These are phyloP conservation scores for Myanophis thanlyinensis DNA, from an alignment of 2,113 vertebrate species.

Conservation along the genomic window DNA sequence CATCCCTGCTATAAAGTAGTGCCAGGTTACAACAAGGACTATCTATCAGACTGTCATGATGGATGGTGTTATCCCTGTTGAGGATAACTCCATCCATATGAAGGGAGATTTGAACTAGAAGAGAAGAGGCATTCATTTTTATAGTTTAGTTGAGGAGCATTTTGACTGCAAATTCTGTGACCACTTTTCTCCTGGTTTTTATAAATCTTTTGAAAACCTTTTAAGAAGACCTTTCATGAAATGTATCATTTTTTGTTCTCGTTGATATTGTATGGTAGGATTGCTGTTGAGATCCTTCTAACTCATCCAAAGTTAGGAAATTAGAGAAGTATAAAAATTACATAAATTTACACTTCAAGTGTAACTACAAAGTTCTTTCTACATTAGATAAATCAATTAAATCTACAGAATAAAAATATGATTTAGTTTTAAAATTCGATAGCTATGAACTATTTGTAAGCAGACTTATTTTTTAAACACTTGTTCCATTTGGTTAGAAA, in stretches of 20 bases:
- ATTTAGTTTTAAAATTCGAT: too few species aligned
- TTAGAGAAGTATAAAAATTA: background rate
- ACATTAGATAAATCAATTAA: background rate
- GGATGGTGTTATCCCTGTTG: too few species aligned
- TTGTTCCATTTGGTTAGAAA: background rate
- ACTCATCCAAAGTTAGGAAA: background rate
- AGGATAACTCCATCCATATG: background rate
- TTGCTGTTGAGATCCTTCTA: background rate
- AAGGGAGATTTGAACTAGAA: background rate
- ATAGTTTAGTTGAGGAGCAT: background rate
- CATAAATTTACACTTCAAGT: background rate
- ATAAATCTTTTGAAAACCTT: background rate
- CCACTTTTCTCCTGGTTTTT: background rate
- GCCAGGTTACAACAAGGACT: background rate
- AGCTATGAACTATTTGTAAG: background rate
- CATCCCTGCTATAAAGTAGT: background rate
- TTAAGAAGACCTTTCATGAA: background rate
- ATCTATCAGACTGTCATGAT: background rate
- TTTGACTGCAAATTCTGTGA: background rate
- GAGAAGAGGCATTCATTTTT: background rate
- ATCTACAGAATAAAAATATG: background rate
- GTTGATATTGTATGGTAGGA: background rate
- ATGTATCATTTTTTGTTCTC: background rate
- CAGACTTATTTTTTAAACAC: background rate
- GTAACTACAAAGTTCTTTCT: background rate